Base-by-base conservation (phyloP, 2,113 vertebrate species). In the Myrmecobius fasciatus region DNA sequence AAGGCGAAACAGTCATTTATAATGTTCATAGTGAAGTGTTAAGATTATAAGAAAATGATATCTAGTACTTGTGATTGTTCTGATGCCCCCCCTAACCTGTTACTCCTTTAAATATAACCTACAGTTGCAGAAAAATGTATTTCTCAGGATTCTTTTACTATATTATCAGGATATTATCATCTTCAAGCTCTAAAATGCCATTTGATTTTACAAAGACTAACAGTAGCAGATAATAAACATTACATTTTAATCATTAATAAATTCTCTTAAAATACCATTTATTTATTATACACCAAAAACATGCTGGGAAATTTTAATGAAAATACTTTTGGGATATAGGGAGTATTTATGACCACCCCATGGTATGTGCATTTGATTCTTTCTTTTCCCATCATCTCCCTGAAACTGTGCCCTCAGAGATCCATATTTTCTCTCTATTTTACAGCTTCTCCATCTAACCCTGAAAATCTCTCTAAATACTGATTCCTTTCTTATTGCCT, bases 1-100 rank as follows among this genome's bases (percentile, higher is more conserved):
- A 98, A 99, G 97, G 97, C 98, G 98, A 99, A 99, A 99, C 97
- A 98, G 98, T 98, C 99, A 99, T 99, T 99, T 99, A 99, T 99
- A 99, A 99, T 97, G 98, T 97, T 98, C 98, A 96, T 9, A 92
- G 97, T 98, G 98, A 99, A 99, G 98, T 98, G 98, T 98, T 99
- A 98, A 98, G 98, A 98, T 98, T 99, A 98, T 98, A 98, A 97
- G 98, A 98, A 98, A 98, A 98, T 98, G 94, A 98, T 98, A 98
- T 97, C 97, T 99, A 98, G 92, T 97, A 98, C 96, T 97, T 97
- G 92, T 92, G 95, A 98, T 98, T 97, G 98, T 98, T 98, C 60
- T 91, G 95, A 97, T 51, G 9, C 9, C 49, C 49, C 94, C 93
- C 97, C 98, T 98, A 98, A 98, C 97, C 96, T 98, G 98, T 98